Base-by-base conservation (phyloP, 2,797 vertebrate genomes). In the Lutjanus campechanus region DNA sequence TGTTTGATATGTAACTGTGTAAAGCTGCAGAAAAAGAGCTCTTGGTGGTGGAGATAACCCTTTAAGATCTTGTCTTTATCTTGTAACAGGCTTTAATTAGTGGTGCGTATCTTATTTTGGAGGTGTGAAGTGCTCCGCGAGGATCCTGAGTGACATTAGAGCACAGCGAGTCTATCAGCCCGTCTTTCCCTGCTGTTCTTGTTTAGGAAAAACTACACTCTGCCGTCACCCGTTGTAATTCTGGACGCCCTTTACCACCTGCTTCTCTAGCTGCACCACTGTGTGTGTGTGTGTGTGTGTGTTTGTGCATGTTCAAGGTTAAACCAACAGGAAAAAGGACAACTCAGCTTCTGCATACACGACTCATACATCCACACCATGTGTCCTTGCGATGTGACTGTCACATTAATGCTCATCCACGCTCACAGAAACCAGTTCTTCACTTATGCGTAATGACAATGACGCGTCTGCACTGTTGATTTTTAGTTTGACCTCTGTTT, bases 301-400 rank as follows among this genome's bases (percentile, higher is more conserved):
- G 22, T 63, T 54, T 66, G 55, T 75, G 73, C 67, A 50, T 17
- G 70, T 69, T 89, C 91, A 95, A 93, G 91, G 93, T 91, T 88
- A 89, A 85, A 54, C 76, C 79, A 78, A 81, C 70, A 81, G 72
- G 64, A 84, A 19, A 40, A 44, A 72, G 58, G 44, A 77, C 44
- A 41, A 43, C 4, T 11, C 25, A 50, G 44, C 61, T 47, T 60
- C 49, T 46, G 65, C 40, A 43, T 25, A 22, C 47, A 60, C 46
- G 10, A 58, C 43, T 19, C n/a, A 15, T 16, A 19, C 60, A 50
- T 56, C 5, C 49, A 61, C 60, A 49, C 41, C 44, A 40, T 60
- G 73, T 77, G 83, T 74, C 77, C 77, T 84, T 86, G 69, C 51
- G 29, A 50, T 72, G 86, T 56, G 73, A 65, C 73, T 50, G 66